Evolutionary conservation across 2,888 invertebrate species (phyloP), one percentile per base, ranked within the genome.

Genomic region (Punctoribates punctum): DNA sequence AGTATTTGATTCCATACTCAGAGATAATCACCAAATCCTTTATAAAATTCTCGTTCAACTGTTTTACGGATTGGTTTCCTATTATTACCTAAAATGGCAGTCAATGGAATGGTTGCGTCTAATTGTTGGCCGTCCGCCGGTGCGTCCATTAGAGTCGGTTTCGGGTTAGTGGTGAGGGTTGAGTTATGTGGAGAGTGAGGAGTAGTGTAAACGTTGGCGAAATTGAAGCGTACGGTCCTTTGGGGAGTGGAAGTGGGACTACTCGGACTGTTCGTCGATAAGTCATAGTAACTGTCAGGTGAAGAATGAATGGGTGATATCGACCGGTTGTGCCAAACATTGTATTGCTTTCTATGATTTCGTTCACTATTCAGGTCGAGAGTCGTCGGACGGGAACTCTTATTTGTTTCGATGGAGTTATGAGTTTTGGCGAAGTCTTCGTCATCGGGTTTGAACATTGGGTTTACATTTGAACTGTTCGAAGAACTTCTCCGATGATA

Each of bases 91-190:
- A 67, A 67, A 67, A 77, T 77, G 27, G 86, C 85, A 80, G 86
- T 86, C 78, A 88, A 81, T 23, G 88, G 87, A 77, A 87, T 82
- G 1, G 87, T 87, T 2, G 84, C 82, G 79, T 88, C 88, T 79
- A 87, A 86, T 79, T 82, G 86, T 81, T 87, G 87, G 9, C 87
- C 86, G 73, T 85, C 84, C 5, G 80, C 85, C 0, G 87, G 87
- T 80, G 88, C 85, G 82, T 89, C 90, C 80, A 90, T 85, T 81
- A 90, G 84, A 2, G 84, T 84, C 82, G 84, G 80, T 25, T 11
- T 60, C 9, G 25, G 15, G 82, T 84, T 77, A 13, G 77, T 57
- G 20, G 27, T 11, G 29, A 34, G 13, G 6, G 73, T 15, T 51
- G 54, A 51, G 51, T 54, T 54, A 13, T n/a, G 42, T 54, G 25